Evolutionary conservation across 2,113 vertebrate genomes (phyloP), one percentile per base, ranked within the genome.

Genomic region (Piliocolobus tephrosceles): DNA sequence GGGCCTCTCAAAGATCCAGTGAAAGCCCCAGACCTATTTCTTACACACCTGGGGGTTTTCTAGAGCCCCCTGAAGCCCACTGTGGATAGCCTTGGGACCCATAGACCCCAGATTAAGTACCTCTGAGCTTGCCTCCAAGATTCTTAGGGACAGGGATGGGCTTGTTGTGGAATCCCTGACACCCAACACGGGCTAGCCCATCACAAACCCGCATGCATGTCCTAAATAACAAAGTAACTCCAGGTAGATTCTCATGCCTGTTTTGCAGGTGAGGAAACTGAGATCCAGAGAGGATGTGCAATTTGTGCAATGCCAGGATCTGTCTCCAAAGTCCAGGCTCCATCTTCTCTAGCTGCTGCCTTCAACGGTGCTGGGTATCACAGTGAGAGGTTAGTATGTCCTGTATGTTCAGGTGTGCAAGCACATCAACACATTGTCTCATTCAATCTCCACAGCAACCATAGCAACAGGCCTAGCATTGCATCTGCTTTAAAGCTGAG

Each of bases 401-500:
- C 0, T 11, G 52, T 50, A 61, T 2, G 3, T 17, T 1, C 6
- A 1, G 9, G 30, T 1, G 22, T 17, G 18, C 23, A 1, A 35
- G 84, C 11, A 4, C n/a, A 0, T 5, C 2, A 3, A 9, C 1
- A 3, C 0, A 0, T 0, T 2, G 18, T 0, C 30, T 12, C 32
- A 0, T 8, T 17, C 47, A 25, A 0, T 16, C 35, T 30, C 80
- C 22, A 2, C 0, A 13, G 12, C 8, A 18, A 11, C 57, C 1
- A 0, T 2, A 35, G 75, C 38, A 45, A 7, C 11, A 35, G 52
- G 23, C 6, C 52, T 18, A 35, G 38, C n/a, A 13, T 2, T 4
- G 27, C 3, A 2, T 30, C 43, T 17, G 47, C 57, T 89, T 61
- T 55, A 25, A 0, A 95, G 30, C 70, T 43, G 45, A 80, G 80